Base-by-base conservation (phyloP, 2,888 invertebrate genomes). In the Epistrophe eligans region DNA sequence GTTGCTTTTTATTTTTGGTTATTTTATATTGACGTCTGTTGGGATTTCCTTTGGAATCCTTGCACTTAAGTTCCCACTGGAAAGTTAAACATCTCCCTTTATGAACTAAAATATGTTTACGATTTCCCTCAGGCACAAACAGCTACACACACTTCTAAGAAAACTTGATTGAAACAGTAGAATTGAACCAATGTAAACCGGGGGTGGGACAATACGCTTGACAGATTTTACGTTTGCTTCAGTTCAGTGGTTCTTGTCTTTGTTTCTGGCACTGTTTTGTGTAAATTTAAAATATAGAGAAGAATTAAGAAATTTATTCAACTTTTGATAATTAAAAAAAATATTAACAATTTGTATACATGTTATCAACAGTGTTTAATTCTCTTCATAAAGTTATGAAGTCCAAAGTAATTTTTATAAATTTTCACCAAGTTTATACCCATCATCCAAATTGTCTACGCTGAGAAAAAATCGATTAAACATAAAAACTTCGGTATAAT, bases 401-500 rank as follows among this genome's bases (percentile, higher is more conserved):
- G 71, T 74, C 66, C 24, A 67, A 35, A 74, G 48, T 48, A 24
- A 48, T 60, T 74, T 67, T 74, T 52, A 9, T 80, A 80, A 15
- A 45, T 45, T 13, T 24, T 24, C 64, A 72, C 58, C 17, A 66
- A 71, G 40, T 48, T 19, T 24, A 70, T 76, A 52, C 62, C 40
- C 40, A 50, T 77, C 48, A 64, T 71, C 70, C 58, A 19, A 45
- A 62, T 72, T 45, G 52, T 43, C 55, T 79, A 76, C 64, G 58
- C 73, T 81, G 73, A 72, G 48, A 48, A 38, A 85, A 85, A 85
- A 85, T 85, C 84, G 77, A 85, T 85, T 80, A 73, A 73, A 80
- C 67, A 73, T 62, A 50, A 55, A 50, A 55, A 48, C n/a, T 17
- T 48, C 57, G 50, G 58, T 77, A 58, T 24, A 64, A 8, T n/a